Percentiles rank a stretch among this genome's conserved stretches.
Conservation (phyloP, 1,140 invertebrate genomes). For the Patella vulgata region DNA sequence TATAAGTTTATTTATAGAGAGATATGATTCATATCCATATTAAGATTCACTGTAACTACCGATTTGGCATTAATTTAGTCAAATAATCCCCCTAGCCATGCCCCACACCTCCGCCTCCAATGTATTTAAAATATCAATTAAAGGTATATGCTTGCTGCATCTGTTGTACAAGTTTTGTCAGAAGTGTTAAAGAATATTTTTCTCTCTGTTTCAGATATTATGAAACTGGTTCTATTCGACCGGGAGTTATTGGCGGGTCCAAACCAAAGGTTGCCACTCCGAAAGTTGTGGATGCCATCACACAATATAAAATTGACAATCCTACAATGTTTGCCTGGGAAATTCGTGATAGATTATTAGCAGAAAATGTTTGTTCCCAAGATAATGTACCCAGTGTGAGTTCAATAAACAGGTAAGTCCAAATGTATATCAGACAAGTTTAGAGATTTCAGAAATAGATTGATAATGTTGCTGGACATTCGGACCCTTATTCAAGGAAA, state of each 20-base stretch:
- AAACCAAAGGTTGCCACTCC: constrained; percentile 99
- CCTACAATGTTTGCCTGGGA: constrained; percentile 99
- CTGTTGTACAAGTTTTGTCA: too few relatives aligned
- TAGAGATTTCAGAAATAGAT: background rate
- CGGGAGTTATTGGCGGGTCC: constrained; percentile 97
- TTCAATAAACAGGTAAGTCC: constrained; percentile 94
- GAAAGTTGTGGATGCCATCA: constrained; percentile 97
- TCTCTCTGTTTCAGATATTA: constrained; percentile 55
- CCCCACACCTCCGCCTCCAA: too few relatives aligned
- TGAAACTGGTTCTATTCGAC: constrained; percentile 90
- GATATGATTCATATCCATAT: too few relatives aligned
- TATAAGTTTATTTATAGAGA: too few relatives aligned
- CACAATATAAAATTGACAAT: constrained; percentile 98
- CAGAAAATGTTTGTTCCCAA: constrained; percentile 96
- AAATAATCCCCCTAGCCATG: too few relatives aligned
- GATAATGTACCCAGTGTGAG: constrained; percentile 99
- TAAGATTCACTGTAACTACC: too few relatives aligned
- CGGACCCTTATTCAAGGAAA: background rate
- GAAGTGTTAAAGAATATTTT: too few relatives aligned
- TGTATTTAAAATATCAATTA: too few relatives aligned
- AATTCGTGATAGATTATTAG: constrained; percentile 94
- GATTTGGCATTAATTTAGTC: too few relatives aligned
- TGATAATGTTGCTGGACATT: background rate
- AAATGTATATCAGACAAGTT: background rate
- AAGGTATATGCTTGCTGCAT: too few relatives aligned